Evolutionary conservation across 2,888 invertebrate genomes (phyloP).

Genomic region (Laothoe populi): DNA sequence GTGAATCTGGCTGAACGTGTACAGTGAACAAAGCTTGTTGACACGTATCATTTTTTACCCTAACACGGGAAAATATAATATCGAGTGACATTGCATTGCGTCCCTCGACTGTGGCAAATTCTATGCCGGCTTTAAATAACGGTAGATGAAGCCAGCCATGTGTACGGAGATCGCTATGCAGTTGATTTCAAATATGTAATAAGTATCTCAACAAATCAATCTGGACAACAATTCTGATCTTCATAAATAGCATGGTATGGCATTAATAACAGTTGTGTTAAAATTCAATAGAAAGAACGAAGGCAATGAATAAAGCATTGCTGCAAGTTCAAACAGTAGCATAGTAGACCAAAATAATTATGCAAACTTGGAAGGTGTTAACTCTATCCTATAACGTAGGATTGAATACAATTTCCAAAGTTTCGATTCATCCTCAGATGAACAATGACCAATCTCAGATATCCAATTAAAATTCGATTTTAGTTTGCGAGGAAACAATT

Average conservation of each 20-base stretch:
- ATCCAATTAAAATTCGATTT: constrained; percentile 56
- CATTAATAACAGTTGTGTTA: neutral
- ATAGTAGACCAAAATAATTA: neutral
- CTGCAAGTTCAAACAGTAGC: no score
- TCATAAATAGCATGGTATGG: neutral
- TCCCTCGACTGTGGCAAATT: no score
- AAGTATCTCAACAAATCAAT: constrained; percentile 25
- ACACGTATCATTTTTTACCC: no score
- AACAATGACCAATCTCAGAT: constrained; percentile 49
- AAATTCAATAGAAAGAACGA: no score
- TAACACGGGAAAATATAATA: no score
- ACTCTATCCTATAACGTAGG: neutral
- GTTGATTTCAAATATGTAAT: no score
- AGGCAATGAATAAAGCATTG: no score
- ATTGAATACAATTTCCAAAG: constrained; percentile 19
- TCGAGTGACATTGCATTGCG: no score
- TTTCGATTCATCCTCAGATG: constrained; percentile 44
- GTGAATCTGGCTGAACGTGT: constrained; percentile 41
- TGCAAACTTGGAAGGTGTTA: neutral
- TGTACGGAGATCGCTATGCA: no score
- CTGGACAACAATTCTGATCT: neutral
- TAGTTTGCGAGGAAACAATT: constrained; percentile 52
- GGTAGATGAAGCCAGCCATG: no score
- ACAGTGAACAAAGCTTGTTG: constrained; percentile 45
- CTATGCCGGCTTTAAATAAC: no score